These are phyloP conservation scores for Muscicapa adusta DNA, from an alignment of 2,113 vertebrate species.

Conservation along the genomic window DNA sequence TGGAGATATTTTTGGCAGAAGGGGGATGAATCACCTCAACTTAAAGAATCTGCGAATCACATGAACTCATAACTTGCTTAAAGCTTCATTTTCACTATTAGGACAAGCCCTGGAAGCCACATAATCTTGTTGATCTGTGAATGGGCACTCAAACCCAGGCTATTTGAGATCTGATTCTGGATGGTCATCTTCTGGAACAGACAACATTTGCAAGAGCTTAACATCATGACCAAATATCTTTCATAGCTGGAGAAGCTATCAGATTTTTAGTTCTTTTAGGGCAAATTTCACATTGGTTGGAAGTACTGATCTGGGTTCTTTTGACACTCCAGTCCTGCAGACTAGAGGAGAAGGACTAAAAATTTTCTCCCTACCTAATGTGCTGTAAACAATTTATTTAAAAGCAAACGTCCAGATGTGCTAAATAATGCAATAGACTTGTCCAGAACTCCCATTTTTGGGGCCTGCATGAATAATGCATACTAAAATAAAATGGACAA, in stretches of 20 bases:
- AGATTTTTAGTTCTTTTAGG: not conserved
- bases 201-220: not conserved
- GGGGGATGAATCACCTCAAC: not conserved
- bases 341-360: not conserved
- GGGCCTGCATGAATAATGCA: not conserved
- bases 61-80: not conserved
- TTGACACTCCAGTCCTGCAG: not conserved
- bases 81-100: not conserved
- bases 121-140: not conserved
- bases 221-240: not conserved
- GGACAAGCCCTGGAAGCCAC: not conserved
- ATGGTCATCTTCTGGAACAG: not conserved
- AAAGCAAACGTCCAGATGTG: not conserved
- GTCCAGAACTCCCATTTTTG: not conserved
- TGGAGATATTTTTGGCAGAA: not conserved
- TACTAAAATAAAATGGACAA: not conserved
- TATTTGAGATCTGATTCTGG: not conserved
- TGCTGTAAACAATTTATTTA: not conserved
- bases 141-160: rapidly evolving
- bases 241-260: not conserved
- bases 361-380: not conserved
- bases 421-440: not conserved
- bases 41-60: not conserved
- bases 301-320: not conserved
- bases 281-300: not conserved